phyloP scores from a whole-genome alignment of 2,797 vertebrate species.

The Phataginus tricuspis region DNA sequence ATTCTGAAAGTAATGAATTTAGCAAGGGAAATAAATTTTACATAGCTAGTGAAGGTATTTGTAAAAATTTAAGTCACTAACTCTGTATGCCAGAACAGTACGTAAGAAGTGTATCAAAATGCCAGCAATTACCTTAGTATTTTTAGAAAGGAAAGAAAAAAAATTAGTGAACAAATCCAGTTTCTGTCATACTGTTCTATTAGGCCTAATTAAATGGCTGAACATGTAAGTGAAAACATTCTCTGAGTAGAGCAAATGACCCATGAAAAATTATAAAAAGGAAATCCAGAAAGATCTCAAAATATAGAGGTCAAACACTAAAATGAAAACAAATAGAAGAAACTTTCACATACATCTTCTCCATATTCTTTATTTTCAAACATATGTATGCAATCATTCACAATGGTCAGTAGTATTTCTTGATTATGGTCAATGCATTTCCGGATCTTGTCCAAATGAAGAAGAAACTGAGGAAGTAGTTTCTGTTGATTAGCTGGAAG shows the following conservation, averaged over 20 bases:
- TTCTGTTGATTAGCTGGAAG: slow-evolving; percentile 92
- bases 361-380: slow-evolving; percentile 99
- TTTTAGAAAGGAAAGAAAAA: not conserved
- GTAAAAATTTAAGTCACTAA: slow-evolving; percentile 49
- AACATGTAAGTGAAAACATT: not conserved
- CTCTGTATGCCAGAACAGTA: not conserved
- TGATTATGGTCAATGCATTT: slow-evolving; percentile 97
- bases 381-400: slow-evolving; percentile 96
- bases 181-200: not conserved
- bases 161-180: slow-evolving; percentile 23
- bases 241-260: not conserved
- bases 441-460: slow-evolving; percentile 92
- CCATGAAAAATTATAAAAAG: slow-evolving; percentile 6
- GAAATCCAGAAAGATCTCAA: slow-evolving; percentile 44
- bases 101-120: slow-evolving; percentile 24
- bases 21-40: slow-evolving; percentile 53
- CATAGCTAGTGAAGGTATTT: not conserved
- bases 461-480: slow-evolving; percentile 92
- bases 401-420: slow-evolving; percentile 93
- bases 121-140: slow-evolving; percentile 4
- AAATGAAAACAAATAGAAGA: slow-evolving; percentile 68
- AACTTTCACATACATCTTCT: slow-evolving; percentile 90
- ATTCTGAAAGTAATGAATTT: slow-evolving; percentile 51
- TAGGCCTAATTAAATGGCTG: not conserved
- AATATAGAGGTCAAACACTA: slow-evolving; percentile 4